Percentiles rank a stretch among this genome's conserved stretches.
phyloP scores from a whole-genome alignment of 2,113 vertebrate genomes.

The Sander vitreus region DNA sequence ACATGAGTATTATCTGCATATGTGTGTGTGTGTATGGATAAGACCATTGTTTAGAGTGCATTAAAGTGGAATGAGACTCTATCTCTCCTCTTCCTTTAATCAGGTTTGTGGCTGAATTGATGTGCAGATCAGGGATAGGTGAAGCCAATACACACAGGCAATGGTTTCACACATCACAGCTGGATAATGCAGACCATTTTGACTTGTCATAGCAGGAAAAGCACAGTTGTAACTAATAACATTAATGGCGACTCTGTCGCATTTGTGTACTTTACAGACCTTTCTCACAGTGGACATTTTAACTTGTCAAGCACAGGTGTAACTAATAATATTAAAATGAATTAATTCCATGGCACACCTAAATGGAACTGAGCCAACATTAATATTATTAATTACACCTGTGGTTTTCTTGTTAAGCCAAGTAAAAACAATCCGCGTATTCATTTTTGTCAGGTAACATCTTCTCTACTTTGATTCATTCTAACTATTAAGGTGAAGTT shows the following conservation, averaged over 20 bases:
- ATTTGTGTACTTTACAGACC: not conserved
- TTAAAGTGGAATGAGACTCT: conserved; percentile 61
- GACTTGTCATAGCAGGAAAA: conserved; percentile 10
- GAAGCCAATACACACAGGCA: conserved; percentile 44
- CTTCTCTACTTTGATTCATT: conserved; percentile 42
- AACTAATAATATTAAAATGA: conserved; percentile 10
- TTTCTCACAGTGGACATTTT: not conserved
- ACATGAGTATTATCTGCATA: conserved; percentile 30
- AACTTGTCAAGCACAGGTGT: not conserved
- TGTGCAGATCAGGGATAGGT: conserved; percentile 59
- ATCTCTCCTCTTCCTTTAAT: conserved; percentile 63
- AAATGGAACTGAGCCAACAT: not conserved
- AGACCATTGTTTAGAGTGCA: conserved; percentile 40
- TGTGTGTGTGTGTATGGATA: conserved; percentile 8
- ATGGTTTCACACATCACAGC: conserved; percentile 34
- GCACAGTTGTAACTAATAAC: not conserved
- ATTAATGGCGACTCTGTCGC: conserved; percentile 8
- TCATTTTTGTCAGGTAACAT: not conserved
- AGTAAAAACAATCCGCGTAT: too few species aligned
- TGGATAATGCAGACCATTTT: conserved; percentile 11
- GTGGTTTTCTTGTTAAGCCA: not conserved
- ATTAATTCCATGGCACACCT: not conserved
- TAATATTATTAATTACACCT: not conserved
- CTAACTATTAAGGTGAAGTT: conserved; percentile 11
- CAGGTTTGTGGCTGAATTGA: conserved; percentile 52